Percentiles rank a stretch among this genome's conserved stretches.
Evolutionary conservation across 2,888 invertebrate genomes (phyloP).

Genomic region (Conomelus anceps): DNA sequence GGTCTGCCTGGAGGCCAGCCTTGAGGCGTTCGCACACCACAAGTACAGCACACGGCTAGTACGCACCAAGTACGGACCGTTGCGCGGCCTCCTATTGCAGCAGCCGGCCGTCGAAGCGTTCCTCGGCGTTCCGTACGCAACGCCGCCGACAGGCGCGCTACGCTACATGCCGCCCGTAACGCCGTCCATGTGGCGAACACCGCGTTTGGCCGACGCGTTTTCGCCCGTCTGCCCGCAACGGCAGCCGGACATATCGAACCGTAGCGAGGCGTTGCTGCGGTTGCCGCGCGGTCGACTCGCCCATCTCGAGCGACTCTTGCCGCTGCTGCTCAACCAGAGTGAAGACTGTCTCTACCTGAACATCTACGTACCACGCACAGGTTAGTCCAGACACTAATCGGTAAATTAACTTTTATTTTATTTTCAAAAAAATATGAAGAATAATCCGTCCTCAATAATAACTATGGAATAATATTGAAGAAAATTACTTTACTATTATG

Average conservation of each 20-base stretch:
- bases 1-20: slow-evolving; percentile 36
- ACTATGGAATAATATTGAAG: no score
- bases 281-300: slow-evolving; percentile 78
- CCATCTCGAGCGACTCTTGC: slow-evolving; percentile 75
- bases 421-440: no score
- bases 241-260: slow-evolving; percentile 48
- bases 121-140: slow-evolving; percentile 89
- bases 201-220: slow-evolving; percentile 70
- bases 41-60: slow-evolving; percentile 78
- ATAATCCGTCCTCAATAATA: no score
- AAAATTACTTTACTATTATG: no score
- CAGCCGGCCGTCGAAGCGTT: slow-evolving; percentile 83
- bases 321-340: slow-evolving; percentile 82
- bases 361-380: slow-evolving; percentile 82
- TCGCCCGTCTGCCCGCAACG: slow-evolving; percentile 85
- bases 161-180: slow-evolving; percentile 95
- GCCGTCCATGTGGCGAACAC: slow-evolving; percentile 79
- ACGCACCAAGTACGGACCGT: slow-evolving; percentile 80
- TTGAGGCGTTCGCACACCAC: slow-evolving; percentile 47
- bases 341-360: slow-evolving; percentile 98
- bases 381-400: slow-evolving; percentile 43
- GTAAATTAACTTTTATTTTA: no score
- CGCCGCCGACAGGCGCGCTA: slow-evolving; percentile 81
- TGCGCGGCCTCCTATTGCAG: slow-evolving; percentile 78
- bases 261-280: slow-evolving; percentile 51